Base-by-base conservation (phyloP, 2,113 vertebrate genomes). In the Nothocercus julius region DNA sequence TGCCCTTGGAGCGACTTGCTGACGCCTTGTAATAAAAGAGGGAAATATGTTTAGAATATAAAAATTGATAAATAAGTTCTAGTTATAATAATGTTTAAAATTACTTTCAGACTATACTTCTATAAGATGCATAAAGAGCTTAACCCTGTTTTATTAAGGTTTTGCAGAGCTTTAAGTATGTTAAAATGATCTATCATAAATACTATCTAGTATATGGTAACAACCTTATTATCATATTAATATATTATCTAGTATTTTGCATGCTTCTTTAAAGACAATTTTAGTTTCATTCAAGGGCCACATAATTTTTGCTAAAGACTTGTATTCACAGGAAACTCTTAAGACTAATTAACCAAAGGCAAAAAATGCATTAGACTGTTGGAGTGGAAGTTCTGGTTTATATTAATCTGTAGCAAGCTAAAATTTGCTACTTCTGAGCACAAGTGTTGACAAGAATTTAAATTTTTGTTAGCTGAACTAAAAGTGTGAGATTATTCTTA, bases 1-100 rank as follows among this genome's bases (percentile, higher is more conserved):
- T 82, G 99, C 99, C 81, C 99, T 97, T 44, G 99, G 99, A 58
- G 99, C 99, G 90, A 99, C 98, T 97, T 99, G 99, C 58, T 98
- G 99, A 93, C 98, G 98, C 93, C 99, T 99, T 96, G 82, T 34
- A 38, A 94, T 18, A 49, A 72, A 27, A 78, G 77, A 94, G 19
- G 47, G 53, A 91, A 90, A 72, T 4, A 47, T 2, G 38, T 44
- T 95, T 62, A 63, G 20, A 78, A 91, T 13, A 53, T 11, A 36
- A 7, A 67, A 72, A 9, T 42, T 56, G n/a, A 7, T 70, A 82
- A 49, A 12, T 58, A 38, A 77, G 21, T 75, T 80, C 47, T 77
- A 62, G 53, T 40, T 47, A 76, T 32, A 64, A 56, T 18, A 76
- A 81, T 4, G 9, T 14, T 77, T 54, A 66, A 21, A 58, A 70